These are phyloP conservation scores for Micrasema longulum DNA, from an alignment of 1,140 invertebrate genomes.

Conservation along the genomic window DNA sequence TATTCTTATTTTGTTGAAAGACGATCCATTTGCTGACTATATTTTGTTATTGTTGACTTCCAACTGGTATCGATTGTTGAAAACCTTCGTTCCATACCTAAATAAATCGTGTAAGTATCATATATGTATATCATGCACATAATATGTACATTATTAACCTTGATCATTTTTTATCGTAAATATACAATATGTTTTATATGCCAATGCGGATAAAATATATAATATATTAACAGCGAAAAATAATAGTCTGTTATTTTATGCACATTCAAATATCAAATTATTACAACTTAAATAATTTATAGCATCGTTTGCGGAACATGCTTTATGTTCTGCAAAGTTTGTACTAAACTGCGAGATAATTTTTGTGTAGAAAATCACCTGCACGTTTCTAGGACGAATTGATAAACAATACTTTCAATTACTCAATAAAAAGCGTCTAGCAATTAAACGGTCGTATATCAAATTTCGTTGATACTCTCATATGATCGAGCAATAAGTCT, in stretches of 20 bases:
- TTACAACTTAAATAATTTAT: too few relatives aligned
- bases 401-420: neutral
- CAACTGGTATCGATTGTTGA: neutral
- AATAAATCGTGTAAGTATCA: neutral
- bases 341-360: too few relatives aligned
- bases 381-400: slow-evolving; percentile 4
- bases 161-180: slow-evolving; percentile 3
- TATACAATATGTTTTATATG: neutral
- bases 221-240: too few relatives aligned
- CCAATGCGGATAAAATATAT: too few relatives aligned
- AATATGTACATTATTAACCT: neutral
- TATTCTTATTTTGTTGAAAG: neutral
- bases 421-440: neutral
- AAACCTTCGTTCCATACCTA: slow-evolving; percentile 6
- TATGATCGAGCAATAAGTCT: slow-evolving; percentile 3
- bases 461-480: slow-evolving; percentile 12
- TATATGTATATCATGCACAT: too few relatives aligned
- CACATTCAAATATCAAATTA: too few relatives aligned
- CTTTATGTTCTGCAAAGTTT: too few relatives aligned
- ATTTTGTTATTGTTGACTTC: neutral
- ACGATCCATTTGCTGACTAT: slow-evolving; percentile 5
- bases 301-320: too few relatives aligned
- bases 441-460: slow-evolving; percentile 10
- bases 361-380: neutral
- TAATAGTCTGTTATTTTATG: too few relatives aligned